phyloP scores from a whole-genome alignment of 1,140 invertebrate genomes.

The Drosophila orosa region DNA sequence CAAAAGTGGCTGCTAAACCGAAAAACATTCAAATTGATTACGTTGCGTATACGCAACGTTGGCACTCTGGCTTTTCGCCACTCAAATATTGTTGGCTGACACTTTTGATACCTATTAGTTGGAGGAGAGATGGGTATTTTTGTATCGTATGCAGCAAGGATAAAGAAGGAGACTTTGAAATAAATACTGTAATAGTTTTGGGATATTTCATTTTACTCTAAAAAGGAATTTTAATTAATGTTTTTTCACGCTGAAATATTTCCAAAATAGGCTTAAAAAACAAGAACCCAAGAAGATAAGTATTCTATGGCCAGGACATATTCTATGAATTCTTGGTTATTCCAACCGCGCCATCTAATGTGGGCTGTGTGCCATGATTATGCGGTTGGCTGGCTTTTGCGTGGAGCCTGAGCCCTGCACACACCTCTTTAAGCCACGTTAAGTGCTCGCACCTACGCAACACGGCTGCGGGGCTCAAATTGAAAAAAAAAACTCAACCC shows the following conservation, averaged over 20 bases:
- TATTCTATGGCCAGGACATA: neutral
- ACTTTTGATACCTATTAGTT: slow-evolving; percentile 8
- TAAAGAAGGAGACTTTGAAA: neutral
- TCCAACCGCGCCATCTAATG: slow-evolving; percentile 35
- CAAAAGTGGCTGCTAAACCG: slow-evolving; percentile 58
- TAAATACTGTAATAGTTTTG: neutral
- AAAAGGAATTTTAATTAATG: neutral
- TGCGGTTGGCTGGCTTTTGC: slow-evolving; percentile 43
- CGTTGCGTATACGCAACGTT: slow-evolving; percentile 75
- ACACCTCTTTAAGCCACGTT: slow-evolving; percentile 42
- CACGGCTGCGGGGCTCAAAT: slow-evolving; percentile 31
- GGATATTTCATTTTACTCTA: no score
- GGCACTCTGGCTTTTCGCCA: slow-evolving; percentile 37
- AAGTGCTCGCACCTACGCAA: slow-evolving; percentile 65
- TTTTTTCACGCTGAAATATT: neutral
- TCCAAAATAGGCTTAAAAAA: neutral
- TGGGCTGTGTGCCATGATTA: slow-evolving; percentile 48
- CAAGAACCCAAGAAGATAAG: neutral
- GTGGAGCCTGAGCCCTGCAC: slow-evolving; percentile 3
- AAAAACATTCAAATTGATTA: slow-evolving; percentile 70
- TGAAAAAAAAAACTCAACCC: slow-evolving; percentile 56
- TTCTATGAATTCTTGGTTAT: slow-evolving; percentile 8
- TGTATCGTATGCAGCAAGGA: neutral
- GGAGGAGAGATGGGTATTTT: neutral
- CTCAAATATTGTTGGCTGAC: slow-evolving; percentile 38